Evolutionary conservation across 2,113 vertebrate genomes (phyloP).

Genomic region (Halcyon malimbica): DNA sequence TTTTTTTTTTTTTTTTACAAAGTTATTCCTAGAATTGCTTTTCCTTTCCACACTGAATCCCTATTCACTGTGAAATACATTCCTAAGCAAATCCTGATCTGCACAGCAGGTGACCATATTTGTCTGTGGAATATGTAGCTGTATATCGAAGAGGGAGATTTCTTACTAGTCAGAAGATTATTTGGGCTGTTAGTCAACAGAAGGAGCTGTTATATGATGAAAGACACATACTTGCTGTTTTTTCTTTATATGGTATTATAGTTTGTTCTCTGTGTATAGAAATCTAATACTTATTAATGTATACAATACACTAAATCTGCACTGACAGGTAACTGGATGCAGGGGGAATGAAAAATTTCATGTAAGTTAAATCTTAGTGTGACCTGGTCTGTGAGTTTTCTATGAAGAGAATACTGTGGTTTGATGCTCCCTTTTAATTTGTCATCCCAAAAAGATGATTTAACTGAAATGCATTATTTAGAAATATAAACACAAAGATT

Average conservation of each 20-base stretch:
- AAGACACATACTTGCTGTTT: neutral
- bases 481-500: neutral
- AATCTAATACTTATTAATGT: neutral
- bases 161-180: neutral
- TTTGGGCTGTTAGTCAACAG: neutral
- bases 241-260: neutral
- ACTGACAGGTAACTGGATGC: neutral
- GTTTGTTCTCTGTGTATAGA: neutral
- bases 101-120: neutral
- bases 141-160: neutral
- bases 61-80: neutral
- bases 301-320: neutral
- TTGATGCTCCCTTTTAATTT: neutral
- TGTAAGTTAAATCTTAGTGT: neutral
- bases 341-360: neutral
- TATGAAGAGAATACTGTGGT: neutral
- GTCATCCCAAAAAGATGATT: neutral
- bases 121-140: neutral
- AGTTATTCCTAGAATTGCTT: neutral
- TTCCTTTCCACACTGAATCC: neutral
- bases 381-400: neutral
- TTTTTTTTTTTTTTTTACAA: neutral
- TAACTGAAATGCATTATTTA: neutral
- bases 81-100: neutral
- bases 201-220: neutral